Percentiles rank a stretch among this genome's conserved stretches.
phyloP scores from a whole-genome alignment of 1,140 invertebrate genomes.

The Tetramorium simillimum region DNA sequence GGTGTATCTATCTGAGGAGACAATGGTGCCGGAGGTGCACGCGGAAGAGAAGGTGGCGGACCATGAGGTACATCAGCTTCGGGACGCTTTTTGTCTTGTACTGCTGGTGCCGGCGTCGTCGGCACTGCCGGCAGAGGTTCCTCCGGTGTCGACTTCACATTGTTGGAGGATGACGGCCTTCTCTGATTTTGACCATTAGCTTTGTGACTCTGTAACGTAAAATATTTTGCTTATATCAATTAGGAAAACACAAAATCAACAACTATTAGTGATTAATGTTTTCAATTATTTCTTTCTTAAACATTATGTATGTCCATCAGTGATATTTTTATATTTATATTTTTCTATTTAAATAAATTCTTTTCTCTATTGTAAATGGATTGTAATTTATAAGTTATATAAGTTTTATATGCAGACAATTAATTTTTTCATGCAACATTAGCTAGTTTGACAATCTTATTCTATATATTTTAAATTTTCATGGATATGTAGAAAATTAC shows the following conservation, averaged over 20 bases:
- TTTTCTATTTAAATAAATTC: not conserved
- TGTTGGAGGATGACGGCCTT: conserved; percentile 83
- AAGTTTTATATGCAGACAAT: not conserved
- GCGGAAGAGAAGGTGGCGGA: conserved; percentile 83
- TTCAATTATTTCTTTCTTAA: conserved; percentile 11
- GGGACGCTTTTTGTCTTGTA: conserved; percentile 84
- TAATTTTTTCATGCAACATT: not conserved
- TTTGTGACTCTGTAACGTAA: conserved; percentile 79
- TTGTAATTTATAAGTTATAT: not conserved
- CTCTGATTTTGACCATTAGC: conserved; percentile 79
- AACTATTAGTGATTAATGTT: not conserved
- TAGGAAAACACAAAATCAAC: not conserved
- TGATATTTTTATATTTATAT: not conserved
- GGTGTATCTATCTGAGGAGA: conserved; percentile 80
- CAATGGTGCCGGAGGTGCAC: conserved; percentile 80
- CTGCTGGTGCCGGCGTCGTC: conserved; percentile 84
- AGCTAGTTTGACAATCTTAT: not conserved
- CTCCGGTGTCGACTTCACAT: conserved; percentile 83
- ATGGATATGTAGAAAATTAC: not conserved
- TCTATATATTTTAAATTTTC: not conserved
- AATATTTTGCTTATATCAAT: not conserved
- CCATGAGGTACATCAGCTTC: conserved; percentile 81
- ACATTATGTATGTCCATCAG: not conserved
- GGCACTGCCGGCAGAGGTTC: conserved; percentile 85
- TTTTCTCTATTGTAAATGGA: not conserved